Evolutionary conservation across 1,140 invertebrate species (phyloP).

Genomic region (Eciton burchellii): DNA sequence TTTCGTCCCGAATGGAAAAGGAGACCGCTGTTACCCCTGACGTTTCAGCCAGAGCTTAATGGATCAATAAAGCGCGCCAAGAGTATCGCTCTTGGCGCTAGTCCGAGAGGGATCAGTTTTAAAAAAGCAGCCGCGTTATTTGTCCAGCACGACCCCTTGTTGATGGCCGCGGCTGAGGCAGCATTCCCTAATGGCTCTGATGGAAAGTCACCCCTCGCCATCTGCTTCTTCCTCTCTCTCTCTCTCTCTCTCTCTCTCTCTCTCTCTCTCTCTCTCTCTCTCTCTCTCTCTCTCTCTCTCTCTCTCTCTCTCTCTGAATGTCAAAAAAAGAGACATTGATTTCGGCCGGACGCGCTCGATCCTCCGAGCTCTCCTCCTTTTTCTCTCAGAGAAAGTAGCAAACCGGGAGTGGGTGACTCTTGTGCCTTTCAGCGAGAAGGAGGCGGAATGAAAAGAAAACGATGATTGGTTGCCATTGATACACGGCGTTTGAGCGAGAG

Average conservation of each 20-base stretch:
- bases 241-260: no score
- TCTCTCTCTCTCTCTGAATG: slow-evolving; percentile 35
- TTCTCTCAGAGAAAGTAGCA: not conserved
- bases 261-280: no score
- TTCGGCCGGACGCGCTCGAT: not conserved
- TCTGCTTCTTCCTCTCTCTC: no score
- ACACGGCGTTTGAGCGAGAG: not conserved
- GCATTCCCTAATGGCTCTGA: slow-evolving; percentile 52
- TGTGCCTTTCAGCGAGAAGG: not conserved
- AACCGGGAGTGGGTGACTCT: not conserved
- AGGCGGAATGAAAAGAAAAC: not conserved
- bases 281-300: no score
- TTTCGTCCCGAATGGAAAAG: slow-evolving; percentile 8
- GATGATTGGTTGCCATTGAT: slow-evolving; percentile 37
- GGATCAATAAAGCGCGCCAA: slow-evolving; percentile 43
- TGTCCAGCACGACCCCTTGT: not conserved
- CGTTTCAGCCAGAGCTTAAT: slow-evolving; percentile 33
- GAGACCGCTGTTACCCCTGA: slow-evolving; percentile 4
- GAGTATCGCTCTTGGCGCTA: slow-evolving; percentile 17
- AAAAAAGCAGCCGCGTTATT: slow-evolving; percentile 40
- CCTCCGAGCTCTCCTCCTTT: not conserved
- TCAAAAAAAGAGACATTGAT: slow-evolving; percentile 1
- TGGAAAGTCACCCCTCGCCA: not conserved
- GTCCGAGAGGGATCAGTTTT: slow-evolving; percentile 18
- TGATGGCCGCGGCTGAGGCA: slow-evolving; percentile 36